Percentiles rank a stretch among this genome's conserved stretches.
phyloP scores from a whole-genome alignment of 2,797 vertebrate genomes.

The Gouania willdenowi region DNA sequence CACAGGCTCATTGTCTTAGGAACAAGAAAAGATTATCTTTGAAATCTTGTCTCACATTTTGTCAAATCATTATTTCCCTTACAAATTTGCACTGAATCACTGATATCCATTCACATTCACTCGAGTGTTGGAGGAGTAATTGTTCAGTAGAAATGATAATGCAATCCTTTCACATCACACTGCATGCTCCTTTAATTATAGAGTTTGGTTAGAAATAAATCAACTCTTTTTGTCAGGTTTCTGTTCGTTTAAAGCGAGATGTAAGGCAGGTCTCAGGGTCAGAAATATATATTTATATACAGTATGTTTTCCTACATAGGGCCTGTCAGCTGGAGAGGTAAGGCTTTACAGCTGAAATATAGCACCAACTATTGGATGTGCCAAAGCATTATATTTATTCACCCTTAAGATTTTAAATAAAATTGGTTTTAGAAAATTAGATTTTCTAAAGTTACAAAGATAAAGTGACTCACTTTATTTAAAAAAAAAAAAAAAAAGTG shows the following conservation, averaged over 20 bases:
- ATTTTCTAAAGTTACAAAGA: too few relatives aligned
- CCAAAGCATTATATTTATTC: too few relatives aligned
- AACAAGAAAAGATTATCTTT: conserved; percentile 63
- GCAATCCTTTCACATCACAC: conserved; percentile 48
- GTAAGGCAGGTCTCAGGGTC: background rate
- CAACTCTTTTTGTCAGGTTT: conserved; percentile 50
- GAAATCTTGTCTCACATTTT: conserved; percentile 44
- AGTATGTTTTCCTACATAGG: too few relatives aligned
- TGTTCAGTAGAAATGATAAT: conserved; percentile 52
- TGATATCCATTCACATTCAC: conserved; percentile 54
- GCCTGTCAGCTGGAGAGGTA: too few relatives aligned
- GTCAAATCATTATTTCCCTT: conserved; percentile 43
- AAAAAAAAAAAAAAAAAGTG: too few relatives aligned
- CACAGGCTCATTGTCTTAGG: conserved; percentile 61
- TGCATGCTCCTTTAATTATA: conserved; percentile 63
- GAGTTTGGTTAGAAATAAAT: conserved; percentile 59
- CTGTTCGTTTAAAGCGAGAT: conserved; percentile 14
- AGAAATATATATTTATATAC: conserved; percentile 11
- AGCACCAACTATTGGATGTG: too few relatives aligned
- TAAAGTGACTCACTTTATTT: too few relatives aligned
- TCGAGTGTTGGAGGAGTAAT: conserved; percentile 49
- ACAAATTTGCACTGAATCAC: conserved; percentile 48
- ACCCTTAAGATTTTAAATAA: too few relatives aligned
- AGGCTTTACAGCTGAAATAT: too few relatives aligned
- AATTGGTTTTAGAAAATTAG: too few relatives aligned